A percentile compares a stretch with the other conserved stretches of the same genome.
These are phyloP conservation scores for Zaprionus tsacasi DNA, from an alignment of 1,140 invertebrate species.

Conservation along the genomic window DNA sequence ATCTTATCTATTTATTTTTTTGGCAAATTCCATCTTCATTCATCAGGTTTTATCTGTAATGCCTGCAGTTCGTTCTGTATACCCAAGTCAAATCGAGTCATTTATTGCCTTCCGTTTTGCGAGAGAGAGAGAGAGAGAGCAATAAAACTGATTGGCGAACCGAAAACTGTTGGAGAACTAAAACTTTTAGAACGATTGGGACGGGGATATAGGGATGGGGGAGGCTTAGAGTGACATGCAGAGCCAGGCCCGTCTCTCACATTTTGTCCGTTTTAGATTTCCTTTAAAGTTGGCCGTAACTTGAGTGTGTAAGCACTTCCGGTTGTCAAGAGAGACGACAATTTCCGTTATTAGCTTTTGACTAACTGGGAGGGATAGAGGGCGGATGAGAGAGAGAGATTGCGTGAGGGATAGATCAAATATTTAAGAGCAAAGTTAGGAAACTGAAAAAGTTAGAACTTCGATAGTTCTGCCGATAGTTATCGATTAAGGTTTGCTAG, in stretches of 20 bases:
- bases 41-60: slow-evolving; percentile 1
- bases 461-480: not conserved
- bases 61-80: not conserved
- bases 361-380: not conserved
- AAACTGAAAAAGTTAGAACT: not conserved
- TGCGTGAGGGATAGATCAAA: not conserved
- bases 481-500: not conserved
- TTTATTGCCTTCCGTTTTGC: slow-evolving; percentile 59
- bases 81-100: slow-evolving; percentile 13
- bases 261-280: slow-evolving; percentile 44
- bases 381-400: too few species aligned
- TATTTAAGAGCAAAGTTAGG: not conserved
- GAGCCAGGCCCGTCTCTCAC: slow-evolving; percentile 12
- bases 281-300: slow-evolving; percentile 68
- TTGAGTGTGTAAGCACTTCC: slow-evolving; percentile 76
- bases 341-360: slow-evolving; percentile 56
- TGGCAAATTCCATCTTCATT: slow-evolving; percentile 2
- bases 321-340: slow-evolving; percentile 53
- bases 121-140: not conserved
- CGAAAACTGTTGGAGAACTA: slow-evolving; percentile 42
- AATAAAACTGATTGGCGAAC: slow-evolving; percentile 51
- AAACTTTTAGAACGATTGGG: slow-evolving; percentile 6
- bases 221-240: slow-evolving; percentile 10
- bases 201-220: not conserved
- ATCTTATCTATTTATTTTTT: not conserved